Evolutionary conservation across 1,140 invertebrate genomes (phyloP), one percentile per base, ranked within the genome.

Genomic region (Nymphalis io): DNA sequence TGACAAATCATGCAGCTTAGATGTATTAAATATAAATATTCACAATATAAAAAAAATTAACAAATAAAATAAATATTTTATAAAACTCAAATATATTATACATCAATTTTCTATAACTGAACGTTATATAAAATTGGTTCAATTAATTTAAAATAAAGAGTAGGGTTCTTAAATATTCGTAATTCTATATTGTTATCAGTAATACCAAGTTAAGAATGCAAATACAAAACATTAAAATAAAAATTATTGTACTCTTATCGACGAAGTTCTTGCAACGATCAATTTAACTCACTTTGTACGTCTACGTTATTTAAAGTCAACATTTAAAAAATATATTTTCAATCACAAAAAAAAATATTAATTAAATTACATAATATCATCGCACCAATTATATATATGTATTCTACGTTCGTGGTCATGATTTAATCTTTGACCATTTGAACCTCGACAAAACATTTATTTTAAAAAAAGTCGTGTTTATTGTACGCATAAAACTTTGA

Each of bases 401-500:
- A 21, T 11, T 1, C 3, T 51, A 23, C 10, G 2, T 51, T 51
- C 48, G 11, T 51, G 48, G 48, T 51, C 48, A 51, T 51, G 48
- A 20, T 20, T 51, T 51, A 51, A 51, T 51, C 48, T 51, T 51
- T 51, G 48, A 51, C 48, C 48, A 51, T 51, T 51, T 51, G 48
- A 51, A 51, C 48, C 42, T n/a, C 6, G 6, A 46, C 5, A n/a
- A 46, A 46, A 13, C 12, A 42, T 1, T 15, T 13, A 15, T 42
- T 42, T 8, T 33, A 33, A 33, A 8, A 8, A 8, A 8, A 8
- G 6, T 33, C 27, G 1, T 8, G 27, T 33, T 33, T 33, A 33
- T 33, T 8, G 6, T 33, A 33, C 3, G 23, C 5, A 33, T 33
- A 33, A 33, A 27, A 27, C 23, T 27, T 27, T 27, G n/a, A 27